A percentile compares a stretch with the other conserved stretches of the same genome.
phyloP scores from a whole-genome alignment of 2,113 vertebrate species.

The Theropithecus gelada region DNA sequence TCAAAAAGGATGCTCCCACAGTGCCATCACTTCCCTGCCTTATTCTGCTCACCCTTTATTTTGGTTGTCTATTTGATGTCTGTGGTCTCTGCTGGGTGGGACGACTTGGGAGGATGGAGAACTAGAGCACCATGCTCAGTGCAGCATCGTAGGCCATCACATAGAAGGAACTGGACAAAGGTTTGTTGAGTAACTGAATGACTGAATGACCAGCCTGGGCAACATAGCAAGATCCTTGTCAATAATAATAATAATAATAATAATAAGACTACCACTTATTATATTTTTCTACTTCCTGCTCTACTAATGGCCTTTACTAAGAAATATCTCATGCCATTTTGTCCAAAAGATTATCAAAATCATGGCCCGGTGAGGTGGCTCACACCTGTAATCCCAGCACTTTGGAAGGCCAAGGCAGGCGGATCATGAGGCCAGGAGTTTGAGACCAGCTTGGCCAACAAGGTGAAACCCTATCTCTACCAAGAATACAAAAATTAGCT shows the following conservation, averaged over 20 bases:
- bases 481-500: no score
- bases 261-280: not conserved
- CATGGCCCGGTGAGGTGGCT: no score
- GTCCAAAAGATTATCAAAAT: not conserved
- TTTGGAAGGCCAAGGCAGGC: no score
- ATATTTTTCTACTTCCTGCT: not conserved
- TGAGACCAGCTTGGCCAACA: no score
- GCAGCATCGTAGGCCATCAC: accelerated
- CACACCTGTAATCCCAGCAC: no score
- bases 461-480: no score
- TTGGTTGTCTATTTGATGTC: not conserved
- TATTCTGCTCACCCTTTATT: not conserved
- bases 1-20: not conserved
- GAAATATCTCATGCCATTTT: not conserved
- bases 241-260: not conserved
- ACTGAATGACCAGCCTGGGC: not conserved
- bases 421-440: no score
- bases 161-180: not conserved
- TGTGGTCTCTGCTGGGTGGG: not conserved
- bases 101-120: not conserved
- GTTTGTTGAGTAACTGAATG: not conserved
- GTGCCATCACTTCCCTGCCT: not conserved
- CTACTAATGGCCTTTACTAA: not conserved
- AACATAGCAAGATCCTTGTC: not conserved
- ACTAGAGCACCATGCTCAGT: not conserved